Evolutionary conservation across 2,888 invertebrate genomes (phyloP), one percentile per base, ranked within the genome.

Genomic region (Drosophila macrospina): DNA sequence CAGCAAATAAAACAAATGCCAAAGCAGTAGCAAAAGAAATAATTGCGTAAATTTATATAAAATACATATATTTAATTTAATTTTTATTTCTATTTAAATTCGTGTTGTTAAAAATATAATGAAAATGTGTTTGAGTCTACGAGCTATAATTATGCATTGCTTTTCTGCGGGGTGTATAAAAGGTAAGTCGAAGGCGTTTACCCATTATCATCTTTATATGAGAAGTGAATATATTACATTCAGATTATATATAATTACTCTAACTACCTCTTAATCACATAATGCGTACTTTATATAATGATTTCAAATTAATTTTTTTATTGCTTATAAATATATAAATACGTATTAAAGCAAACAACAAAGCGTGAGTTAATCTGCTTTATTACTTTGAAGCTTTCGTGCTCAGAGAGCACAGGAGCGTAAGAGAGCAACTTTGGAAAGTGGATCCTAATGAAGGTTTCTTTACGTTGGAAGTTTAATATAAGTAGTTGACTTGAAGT

Each of bases 11-110:
- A 66, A 39, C 24, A 59, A 42, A 48, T 26, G 26, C 28, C 20
- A 42, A 66, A 50, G 32, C 37, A 16, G 20, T 32, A 56, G 51
- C 37, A 32, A 63, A 77, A 66, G 44, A 57, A 52, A 39, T 61
- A 86, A 67, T 88, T 82, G 82, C 88, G 86, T 86, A 86, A 88
- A 88, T 64, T 73, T 59, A 62, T 65, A 54, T 51, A 63, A 65
- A 79, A 84, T 67, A 67, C 59, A 70, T 64, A 69, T 70, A 69
- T 79, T 83, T 80, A 68, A 24, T 62, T 64, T 37, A 61, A 39
- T 39, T 59, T 72, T 36, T 68, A 61, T 67, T 61, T 87, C 56
- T 60, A 85, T 85, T 81, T 63, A 69, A 74, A 75, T 87, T 51
- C 32, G 37, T 59, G 47, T 28, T 7, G 16, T 36, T 62, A 37